These are phyloP conservation scores for Phaonia tiefii DNA, from an alignment of 2,888 invertebrate genomes.

Conservation along the genomic window DNA sequence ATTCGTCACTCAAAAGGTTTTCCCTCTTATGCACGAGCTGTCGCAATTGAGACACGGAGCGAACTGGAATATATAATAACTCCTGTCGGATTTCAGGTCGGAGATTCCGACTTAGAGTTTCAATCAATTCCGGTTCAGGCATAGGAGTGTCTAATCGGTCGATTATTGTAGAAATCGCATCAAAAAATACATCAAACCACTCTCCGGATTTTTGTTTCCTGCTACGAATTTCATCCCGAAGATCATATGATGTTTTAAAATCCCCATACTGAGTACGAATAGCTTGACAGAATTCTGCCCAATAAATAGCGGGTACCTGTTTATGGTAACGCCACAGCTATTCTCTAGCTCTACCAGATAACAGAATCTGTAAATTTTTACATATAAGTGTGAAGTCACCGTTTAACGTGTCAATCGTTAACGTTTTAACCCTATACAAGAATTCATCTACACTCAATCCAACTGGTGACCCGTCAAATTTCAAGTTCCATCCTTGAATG, in stretches of 20 bases:
- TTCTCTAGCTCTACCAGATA: background rate
- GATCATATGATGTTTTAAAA: constrained; percentile 20
- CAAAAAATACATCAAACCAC: constrained; percentile 32
- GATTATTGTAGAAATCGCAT: constrained; percentile 33
- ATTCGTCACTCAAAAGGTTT: constrained; percentile 38
- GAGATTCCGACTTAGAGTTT: constrained; percentile 24
- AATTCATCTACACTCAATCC: constrained; percentile 40
- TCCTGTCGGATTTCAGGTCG: constrained; percentile 56
- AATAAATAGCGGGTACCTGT: constrained; percentile 7
- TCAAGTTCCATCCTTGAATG: constrained; percentile 18
- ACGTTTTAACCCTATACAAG: constrained; percentile 18
- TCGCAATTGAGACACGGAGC: constrained; percentile 45
- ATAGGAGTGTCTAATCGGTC: constrained; percentile 43
- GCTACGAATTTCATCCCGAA: constrained; percentile 26
- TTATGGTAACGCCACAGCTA: constrained; percentile 49
- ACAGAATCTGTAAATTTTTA: too few species aligned
- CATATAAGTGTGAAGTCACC: constrained; percentile 23
- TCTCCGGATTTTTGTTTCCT: constrained; percentile 31
- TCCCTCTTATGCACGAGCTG: constrained; percentile 48
- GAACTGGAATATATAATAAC: constrained; percentile 40
- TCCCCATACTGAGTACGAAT: constrained; percentile 1
- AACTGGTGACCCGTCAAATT: constrained; percentile 8
- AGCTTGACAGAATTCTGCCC: constrained; percentile 33
- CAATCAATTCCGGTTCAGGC: constrained; percentile 27
- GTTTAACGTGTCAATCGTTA: constrained; percentile 29